A percentile compares a stretch with the other conserved stretches of the same genome.
phyloP scores from a whole-genome alignment of 2,797 vertebrate genomes.

The Hydrolagus colliei region DNA sequence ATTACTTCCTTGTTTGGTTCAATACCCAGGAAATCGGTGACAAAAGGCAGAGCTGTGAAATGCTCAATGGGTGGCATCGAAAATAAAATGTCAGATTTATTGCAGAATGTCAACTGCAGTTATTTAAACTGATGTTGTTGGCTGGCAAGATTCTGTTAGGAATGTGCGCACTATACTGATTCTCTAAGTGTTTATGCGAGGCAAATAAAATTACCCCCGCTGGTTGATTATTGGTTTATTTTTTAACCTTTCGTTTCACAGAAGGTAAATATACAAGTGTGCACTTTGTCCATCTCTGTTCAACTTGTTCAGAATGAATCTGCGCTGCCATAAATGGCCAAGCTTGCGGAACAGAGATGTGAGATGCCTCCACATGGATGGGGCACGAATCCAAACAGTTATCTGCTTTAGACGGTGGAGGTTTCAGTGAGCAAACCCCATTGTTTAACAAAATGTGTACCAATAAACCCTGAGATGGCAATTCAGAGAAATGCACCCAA shows the following conservation, averaged over 20 bases:
- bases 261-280: not conserved
- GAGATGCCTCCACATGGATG: not conserved
- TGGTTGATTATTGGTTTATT: not conserved
- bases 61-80: not conserved
- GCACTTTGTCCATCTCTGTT: not conserved
- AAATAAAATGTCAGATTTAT: slow-evolving; percentile 18
- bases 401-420: not conserved
- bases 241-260: not conserved
- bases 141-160: not conserved
- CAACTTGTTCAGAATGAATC: not conserved
- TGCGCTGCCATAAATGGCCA: not conserved
- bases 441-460: too few relatives aligned
- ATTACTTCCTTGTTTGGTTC: not conserved
- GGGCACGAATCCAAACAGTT: not conserved
- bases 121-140: not conserved
- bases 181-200: not conserved
- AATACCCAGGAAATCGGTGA: not conserved
- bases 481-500: too few relatives aligned
- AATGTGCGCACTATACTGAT: not conserved
- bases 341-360: not conserved
- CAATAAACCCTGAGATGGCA: too few relatives aligned
- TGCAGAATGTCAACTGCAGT: slow-evolving; percentile 4
- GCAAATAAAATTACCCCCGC: not conserved
- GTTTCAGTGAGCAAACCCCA: too few relatives aligned
- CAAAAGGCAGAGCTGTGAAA: not conserved